Evolutionary conservation across 2,888 invertebrate genomes (phyloP).

Genomic region (Aleiodes testaceus): DNA sequence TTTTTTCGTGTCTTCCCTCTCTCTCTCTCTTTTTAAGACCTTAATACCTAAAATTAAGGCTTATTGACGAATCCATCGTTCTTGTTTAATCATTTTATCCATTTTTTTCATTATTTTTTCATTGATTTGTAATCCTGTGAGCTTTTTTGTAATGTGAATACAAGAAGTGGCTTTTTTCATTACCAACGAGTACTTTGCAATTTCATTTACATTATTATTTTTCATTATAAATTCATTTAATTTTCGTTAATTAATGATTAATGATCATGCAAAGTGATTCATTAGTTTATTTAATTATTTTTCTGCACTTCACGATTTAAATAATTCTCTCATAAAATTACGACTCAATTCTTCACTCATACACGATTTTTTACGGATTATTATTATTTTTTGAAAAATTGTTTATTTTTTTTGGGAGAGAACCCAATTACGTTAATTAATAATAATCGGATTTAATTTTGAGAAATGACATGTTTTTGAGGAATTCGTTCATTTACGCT

Average conservation of each 20-base stretch:
- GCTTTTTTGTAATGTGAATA: slow-evolving; percentile 3
- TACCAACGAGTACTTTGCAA: slow-evolving; percentile 9
- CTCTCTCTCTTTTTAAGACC: background rate
- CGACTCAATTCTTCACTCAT: slow-evolving; percentile 17
- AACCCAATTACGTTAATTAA: too few species aligned
- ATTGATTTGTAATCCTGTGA: background rate
- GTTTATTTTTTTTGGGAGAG: slow-evolving; percentile 1
- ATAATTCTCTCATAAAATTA: background rate
- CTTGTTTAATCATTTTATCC: too few species aligned
- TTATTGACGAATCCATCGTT: slow-evolving; percentile 24
- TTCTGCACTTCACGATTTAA: background rate
- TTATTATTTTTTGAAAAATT: background rate
- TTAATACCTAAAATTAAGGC: slow-evolving; percentile 25
- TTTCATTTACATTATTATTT: background rate
- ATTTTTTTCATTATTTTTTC: background rate
- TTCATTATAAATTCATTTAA: background rate
- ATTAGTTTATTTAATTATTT: background rate
- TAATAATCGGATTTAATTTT: too few species aligned
- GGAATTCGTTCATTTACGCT: slow-evolving; percentile 19
- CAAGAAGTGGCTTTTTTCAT: slow-evolving; percentile 3
- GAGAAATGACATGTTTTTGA: slow-evolving; percentile 28
- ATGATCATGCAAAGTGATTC: slow-evolving; percentile 1
- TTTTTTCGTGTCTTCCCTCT: slow-evolving; percentile 10
- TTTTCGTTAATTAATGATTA: background rate
- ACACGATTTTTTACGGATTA: slow-evolving; percentile 20